phyloP scores from a whole-genome alignment of 2,797 vertebrate species.

The Pipistrellus pipistrellus region DNA sequence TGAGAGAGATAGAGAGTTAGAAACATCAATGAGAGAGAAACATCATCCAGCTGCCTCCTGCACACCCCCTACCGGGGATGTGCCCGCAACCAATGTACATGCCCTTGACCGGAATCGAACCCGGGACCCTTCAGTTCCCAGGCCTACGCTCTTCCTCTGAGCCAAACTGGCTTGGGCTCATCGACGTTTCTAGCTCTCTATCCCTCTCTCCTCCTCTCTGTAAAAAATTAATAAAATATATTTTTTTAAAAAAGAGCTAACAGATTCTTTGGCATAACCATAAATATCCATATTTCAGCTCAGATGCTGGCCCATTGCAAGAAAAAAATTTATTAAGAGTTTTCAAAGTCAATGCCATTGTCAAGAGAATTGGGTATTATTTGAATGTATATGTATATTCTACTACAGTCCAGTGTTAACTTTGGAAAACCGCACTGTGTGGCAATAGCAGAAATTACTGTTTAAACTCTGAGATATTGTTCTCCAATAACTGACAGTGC shows the following conservation, averaged over 20 bases:
- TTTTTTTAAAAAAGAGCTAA: slow-evolving; percentile 23
- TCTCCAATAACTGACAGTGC: not conserved
- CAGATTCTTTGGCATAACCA: not conserved
- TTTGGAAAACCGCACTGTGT: not conserved
- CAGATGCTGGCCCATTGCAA: not conserved
- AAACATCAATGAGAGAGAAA: no score
- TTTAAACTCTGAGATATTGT: not conserved
- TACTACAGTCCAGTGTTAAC: not conserved
- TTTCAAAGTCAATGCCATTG: not conserved
- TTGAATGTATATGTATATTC: not conserved
- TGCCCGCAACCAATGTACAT: no score
- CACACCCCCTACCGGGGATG: no score
- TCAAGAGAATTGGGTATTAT: not conserved
- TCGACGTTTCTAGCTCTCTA: no score
- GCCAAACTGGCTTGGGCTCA: no score
- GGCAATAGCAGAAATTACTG: not conserved
- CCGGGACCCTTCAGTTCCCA: no score
- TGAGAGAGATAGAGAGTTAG: no score
- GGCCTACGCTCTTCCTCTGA: no score
- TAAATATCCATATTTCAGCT: not conserved
- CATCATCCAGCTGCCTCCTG: no score
- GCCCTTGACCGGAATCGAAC: no score
- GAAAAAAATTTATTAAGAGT: slow-evolving; percentile 4
- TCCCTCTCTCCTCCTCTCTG: no score
- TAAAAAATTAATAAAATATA: no score